Evolutionary conservation across 2,888 invertebrate genomes (phyloP).

Genomic region (Incurvaria masculella): DNA sequence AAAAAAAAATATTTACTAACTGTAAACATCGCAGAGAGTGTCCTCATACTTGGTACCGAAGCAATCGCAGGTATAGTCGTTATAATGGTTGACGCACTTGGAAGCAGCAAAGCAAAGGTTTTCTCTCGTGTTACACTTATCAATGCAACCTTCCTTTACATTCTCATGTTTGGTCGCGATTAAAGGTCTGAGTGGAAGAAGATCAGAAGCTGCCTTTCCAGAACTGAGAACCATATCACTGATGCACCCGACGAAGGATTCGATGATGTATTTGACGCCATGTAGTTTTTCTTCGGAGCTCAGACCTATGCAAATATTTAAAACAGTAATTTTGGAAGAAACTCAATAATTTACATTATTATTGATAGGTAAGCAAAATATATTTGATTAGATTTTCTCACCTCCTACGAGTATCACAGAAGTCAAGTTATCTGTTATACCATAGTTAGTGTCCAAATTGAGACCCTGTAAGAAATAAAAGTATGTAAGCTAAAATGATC

Average conservation of each 20-base stretch:
- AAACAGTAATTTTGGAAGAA: neutral
- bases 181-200: conserved; percentile 75
- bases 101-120: conserved; percentile 87
- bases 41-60: conserved; percentile 92
- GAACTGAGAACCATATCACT: conserved; percentile 83
- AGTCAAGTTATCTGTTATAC: conserved; percentile 79
- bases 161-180: conserved; percentile 88
- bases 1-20: conserved; percentile 53
- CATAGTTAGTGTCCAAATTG: conserved; percentile 81
- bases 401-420: conserved; percentile 89
- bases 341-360: neutral
- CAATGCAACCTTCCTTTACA: conserved; percentile 83
- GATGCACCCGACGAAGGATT: conserved; percentile 90
- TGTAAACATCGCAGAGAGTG: conserved; percentile 86
- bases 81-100: conserved; percentile 89
- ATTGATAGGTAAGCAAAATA: no score
- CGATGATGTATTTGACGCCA: conserved; percentile 89
- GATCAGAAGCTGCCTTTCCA: conserved; percentile 80
- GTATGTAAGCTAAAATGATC: no score
- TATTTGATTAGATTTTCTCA: conserved; percentile 32
- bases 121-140: conserved; percentile 76
- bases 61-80: conserved; percentile 86
- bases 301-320: conserved; percentile 52
- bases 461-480: conserved; percentile 54
- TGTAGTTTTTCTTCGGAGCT: conserved; percentile 86